Conservation (phyloP, 2,888 invertebrate species). For the Alentia gelatinosa region DNA sequence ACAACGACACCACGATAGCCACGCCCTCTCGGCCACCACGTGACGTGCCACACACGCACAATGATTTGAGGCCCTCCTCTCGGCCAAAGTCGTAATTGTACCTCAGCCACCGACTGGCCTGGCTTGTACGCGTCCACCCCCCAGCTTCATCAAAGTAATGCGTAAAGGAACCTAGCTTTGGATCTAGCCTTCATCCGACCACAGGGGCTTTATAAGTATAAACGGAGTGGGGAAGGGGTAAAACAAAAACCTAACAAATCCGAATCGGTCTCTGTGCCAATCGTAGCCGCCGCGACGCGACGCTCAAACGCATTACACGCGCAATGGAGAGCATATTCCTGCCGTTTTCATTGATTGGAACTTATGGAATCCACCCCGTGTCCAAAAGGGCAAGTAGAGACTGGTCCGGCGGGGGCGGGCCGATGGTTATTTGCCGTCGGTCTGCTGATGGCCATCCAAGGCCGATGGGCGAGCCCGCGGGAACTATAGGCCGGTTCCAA, state of each 20-base stretch:
- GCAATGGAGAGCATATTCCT: slow-evolving; percentile 11
- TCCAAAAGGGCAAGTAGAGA: not conserved
- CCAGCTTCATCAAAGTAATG: not conserved
- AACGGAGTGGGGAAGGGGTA: too few relatives aligned
- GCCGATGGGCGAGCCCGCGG: not conserved
- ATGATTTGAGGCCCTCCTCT: too few relatives aligned
- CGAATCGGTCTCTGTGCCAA: too few relatives aligned
- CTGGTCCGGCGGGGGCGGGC: not conserved
- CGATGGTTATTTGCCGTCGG: not conserved
- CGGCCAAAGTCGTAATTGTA: not conserved
- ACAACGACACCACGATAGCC: too few relatives aligned
- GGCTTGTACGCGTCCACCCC: not conserved
- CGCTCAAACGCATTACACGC: not conserved
- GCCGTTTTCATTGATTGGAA: not conserved
- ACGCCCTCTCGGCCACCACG: too few relatives aligned
- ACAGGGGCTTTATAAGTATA: too few relatives aligned
- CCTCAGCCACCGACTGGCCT: not conserved
- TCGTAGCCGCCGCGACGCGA: too few relatives aligned
- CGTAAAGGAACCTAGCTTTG: too few relatives aligned
- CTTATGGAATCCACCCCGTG: not conserved
- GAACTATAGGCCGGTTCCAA: not conserved
- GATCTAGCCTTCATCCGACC: too few relatives aligned
- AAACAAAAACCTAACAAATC: too few relatives aligned
- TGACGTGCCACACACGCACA: too few relatives aligned
- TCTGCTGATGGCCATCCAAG: not conserved